Evolutionary conservation across 1,140 invertebrate genomes (phyloP), one percentile per base, ranked within the genome.

Genomic region (Temnothorax nylanderi): DNA sequence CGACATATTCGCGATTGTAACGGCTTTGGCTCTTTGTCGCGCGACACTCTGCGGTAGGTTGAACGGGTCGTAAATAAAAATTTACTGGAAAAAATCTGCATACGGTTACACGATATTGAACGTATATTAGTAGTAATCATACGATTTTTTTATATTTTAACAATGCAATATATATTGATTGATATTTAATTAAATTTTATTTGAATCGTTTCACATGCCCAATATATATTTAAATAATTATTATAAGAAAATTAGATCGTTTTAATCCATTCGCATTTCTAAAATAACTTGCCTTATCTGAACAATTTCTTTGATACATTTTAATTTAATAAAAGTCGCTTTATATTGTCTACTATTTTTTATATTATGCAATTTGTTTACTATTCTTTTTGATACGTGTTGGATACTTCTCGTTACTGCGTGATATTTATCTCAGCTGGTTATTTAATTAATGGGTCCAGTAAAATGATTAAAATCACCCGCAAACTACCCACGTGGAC

Each of bases 401-500:
- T 37, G 54, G 49, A 84, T 44, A 75, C 44, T 75, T 75, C 32
- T 62, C 69, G 54, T 62, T 84, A 75, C 13, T 62, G 54, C 41
- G 69, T 75, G 18, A 74, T 56, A 84, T 74, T 84, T 74, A 75
- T 84, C 80, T 60, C 69, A 26, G 69, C 10, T 84, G 56, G 80
- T 84, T 84, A 75, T 84, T 84, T 84, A 84, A 84, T 84, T 84
- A 84, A 84, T 84, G 16, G 69, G 80, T 84, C 54, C 80, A 84
- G 80, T 84, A 84, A 84, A 84, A 84, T 91, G 89, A 90, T 91
- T 90, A 90, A 90, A 90, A 90, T 89, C 89, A 75, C 86, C 89
- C 86, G 72, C 89, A 88, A 88, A 85, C 89, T 89, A 85, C 32
- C 89, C 89, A 88, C 86, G 88, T 90, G 89, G 88, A 86, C 87